These are phyloP conservation scores for Phenganax marumi DNA, from an alignment of 92 coral and sea anemone species.

Conservation along the genomic window DNA sequence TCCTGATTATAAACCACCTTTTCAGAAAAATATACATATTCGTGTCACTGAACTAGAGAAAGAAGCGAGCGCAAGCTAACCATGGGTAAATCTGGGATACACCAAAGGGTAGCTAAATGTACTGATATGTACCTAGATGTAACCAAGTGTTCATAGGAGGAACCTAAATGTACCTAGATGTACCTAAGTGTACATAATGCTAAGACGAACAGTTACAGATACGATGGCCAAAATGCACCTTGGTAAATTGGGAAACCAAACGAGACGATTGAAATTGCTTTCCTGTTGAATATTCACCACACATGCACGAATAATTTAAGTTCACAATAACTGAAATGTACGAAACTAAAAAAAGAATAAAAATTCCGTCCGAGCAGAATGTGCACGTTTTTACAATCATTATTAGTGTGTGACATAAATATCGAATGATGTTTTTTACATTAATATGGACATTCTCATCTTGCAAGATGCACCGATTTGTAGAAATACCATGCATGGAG, in stretches of 20 bases:
- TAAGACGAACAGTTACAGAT: too few relatives aligned
- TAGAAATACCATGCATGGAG: neutral
- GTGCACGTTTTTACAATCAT: neutral
- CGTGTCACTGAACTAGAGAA: conserved; percentile 78
- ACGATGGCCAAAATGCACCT: too few relatives aligned
- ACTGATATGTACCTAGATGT: too few relatives aligned
- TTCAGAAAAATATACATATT: conserved; percentile 74
- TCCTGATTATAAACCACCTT: conserved; percentile 83
- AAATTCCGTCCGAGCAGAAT: conserved; percentile 8
- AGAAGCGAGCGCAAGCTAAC: conserved; percentile 69
- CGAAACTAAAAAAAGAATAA: neutral
- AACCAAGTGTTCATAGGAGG: too few relatives aligned
- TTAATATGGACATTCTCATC: neutral
- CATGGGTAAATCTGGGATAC: neutral
- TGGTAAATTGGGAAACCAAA: too few relatives aligned
- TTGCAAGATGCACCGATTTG: neutral
- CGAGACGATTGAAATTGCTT: too few relatives aligned
- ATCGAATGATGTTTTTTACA: neutral
- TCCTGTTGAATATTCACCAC: neutral
- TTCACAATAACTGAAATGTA: neutral
- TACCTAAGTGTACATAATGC: too few relatives aligned
- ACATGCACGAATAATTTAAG: conserved; percentile 13
- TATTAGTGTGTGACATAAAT: conserved; percentile 3
- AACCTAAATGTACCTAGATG: too few relatives aligned
- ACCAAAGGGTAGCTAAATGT: neutral